Evolutionary conservation across 2,888 invertebrate species (phyloP).

Genomic region (Idaea dimidiata): DNA sequence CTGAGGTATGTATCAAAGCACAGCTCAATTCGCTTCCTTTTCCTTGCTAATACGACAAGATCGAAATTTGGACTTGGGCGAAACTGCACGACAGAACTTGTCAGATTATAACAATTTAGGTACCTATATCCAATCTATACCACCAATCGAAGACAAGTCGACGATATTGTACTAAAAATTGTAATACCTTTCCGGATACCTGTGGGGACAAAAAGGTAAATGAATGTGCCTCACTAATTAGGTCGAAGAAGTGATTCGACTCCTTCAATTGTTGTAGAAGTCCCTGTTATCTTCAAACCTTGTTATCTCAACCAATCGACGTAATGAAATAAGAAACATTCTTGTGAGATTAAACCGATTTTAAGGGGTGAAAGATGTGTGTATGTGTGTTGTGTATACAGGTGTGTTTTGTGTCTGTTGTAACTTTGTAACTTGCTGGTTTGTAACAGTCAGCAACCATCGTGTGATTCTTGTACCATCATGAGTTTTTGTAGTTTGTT

Average conservation of each 20-base stretch:
- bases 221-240: conserved; percentile 26
- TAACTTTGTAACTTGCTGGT: background rate
- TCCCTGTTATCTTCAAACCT: conserved; percentile 24
- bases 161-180: conserved; percentile 10
- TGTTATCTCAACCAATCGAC: background rate
- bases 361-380: background rate
- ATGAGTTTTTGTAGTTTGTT: no score
- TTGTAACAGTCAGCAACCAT: no score
- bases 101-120: no score
- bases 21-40: no score
- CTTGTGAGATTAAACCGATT: background rate
- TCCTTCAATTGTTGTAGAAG: conserved; percentile 25
- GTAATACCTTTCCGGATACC: conserved; percentile 21
- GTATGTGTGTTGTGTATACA: background rate
- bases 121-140: no score
- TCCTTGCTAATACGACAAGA: no score
- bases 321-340: background rate
- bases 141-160: background rate
- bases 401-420: background rate
- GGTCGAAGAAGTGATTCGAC: conserved; percentile 25
- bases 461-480: no score
- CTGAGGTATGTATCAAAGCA: no score
- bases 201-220: conserved; percentile 28
- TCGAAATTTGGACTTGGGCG: no score
- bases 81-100: no score